Percentiles rank a stretch among this genome's conserved stretches.
Conservation (phyloP, 2,113 vertebrate genomes). For the Phoxinus phoxinus region DNA sequence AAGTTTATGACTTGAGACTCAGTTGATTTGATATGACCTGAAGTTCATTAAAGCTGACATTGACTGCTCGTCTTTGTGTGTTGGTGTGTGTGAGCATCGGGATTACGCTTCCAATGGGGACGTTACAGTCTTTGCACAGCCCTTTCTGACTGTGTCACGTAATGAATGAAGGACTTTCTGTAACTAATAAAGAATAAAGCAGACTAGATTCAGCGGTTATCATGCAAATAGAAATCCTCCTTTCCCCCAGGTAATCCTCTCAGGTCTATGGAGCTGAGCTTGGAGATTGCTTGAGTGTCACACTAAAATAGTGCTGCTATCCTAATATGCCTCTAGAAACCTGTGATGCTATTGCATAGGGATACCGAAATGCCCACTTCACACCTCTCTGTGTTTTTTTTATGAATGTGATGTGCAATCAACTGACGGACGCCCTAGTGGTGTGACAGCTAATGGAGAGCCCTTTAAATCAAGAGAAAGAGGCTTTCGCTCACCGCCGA, state of each 20-base stretch:
- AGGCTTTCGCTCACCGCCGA: constrained; percentile 55
- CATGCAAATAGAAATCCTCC: constrained; percentile 49
- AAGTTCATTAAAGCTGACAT: constrained; percentile 77
- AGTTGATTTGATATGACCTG: constrained; percentile 72
- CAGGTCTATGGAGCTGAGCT: constrained; percentile 45
- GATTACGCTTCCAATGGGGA: background rate
- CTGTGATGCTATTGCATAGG: constrained; percentile 38
- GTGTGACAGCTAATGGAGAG: constrained; percentile 63
- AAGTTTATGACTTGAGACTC: constrained; percentile 75
- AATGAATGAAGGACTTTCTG: constrained; percentile 52
- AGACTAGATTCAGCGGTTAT: constrained; percentile 42
- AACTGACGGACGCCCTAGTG: constrained; percentile 66
- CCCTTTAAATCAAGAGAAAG: constrained; percentile 60
- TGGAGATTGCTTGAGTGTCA: constrained; percentile 21
- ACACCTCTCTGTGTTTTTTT: constrained; percentile 58
- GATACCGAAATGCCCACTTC: constrained; percentile 49
- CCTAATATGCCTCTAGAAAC: constrained; percentile 42
- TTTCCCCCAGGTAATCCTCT: constrained; percentile 41
- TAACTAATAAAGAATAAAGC: constrained; percentile 53
- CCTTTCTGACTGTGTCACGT: constrained; percentile 51
- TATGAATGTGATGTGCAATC: constrained; percentile 76
- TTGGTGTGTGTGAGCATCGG: constrained; percentile 30
- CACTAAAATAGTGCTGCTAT: constrained; percentile 29
- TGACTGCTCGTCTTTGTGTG: constrained; percentile 58
- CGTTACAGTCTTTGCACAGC: constrained; percentile 58